Percentiles rank a stretch among this genome's conserved stretches.
phyloP scores from a whole-genome alignment of 1,140 invertebrate species.

The Diabrotica virgifera region DNA sequence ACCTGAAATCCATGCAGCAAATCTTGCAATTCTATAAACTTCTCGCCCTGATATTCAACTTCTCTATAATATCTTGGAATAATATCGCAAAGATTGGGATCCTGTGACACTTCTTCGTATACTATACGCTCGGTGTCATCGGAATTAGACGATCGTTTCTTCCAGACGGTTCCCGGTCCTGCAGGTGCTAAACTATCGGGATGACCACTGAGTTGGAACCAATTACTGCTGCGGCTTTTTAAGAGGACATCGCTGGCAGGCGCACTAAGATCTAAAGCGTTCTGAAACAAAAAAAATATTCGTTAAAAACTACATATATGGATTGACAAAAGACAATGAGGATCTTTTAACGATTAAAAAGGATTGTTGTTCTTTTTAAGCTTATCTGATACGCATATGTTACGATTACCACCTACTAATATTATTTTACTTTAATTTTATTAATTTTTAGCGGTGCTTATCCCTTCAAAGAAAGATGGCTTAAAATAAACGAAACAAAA shows the following conservation, averaged over 20 bases:
- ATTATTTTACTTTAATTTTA: no score
- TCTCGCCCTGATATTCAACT: constrained; percentile 80
- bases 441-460: no score
- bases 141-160: constrained; percentile 66
- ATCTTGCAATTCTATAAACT: constrained; percentile 88
- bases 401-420: no score
- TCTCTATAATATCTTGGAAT: constrained; percentile 86
- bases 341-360: background rate
- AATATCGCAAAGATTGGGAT: constrained; percentile 69
- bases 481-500: no score
- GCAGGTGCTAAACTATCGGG: constrained; percentile 89
- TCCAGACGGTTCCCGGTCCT: constrained; percentile 91
- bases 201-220: constrained; percentile 94
- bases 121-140: constrained; percentile 78
- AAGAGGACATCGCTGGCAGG: constrained; percentile 86
- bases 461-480: no score
- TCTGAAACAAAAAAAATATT: constrained; percentile 61
- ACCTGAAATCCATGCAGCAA: constrained; percentile 76
- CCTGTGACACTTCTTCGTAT: constrained; percentile 77
- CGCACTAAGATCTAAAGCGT: constrained; percentile 87
- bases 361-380: background rate
- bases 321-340: background rate
- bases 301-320: background rate
- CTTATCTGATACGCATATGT: no score
- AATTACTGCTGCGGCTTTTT: constrained; percentile 65